These are phyloP conservation scores for Anas flavirostris DNA, from an alignment of 2,797 vertebrate genomes.

Conservation along the genomic window DNA sequence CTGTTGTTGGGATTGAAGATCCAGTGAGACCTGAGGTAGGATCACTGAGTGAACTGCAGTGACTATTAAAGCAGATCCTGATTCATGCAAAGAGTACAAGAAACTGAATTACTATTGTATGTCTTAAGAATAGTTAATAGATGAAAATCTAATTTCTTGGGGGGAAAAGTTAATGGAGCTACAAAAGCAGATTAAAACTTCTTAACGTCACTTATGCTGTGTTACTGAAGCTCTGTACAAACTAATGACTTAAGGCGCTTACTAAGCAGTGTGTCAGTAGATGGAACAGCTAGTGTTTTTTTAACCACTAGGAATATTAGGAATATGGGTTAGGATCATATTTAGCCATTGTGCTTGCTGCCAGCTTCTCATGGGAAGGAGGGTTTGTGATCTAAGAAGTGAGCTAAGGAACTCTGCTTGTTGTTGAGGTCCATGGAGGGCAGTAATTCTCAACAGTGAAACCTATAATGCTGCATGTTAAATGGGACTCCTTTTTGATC, in stretches of 20 bases:
- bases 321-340: neutral
- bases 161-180: slow-evolving; percentile 38
- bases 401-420: neutral
- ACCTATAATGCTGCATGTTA: neutral
- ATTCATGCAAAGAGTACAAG: neutral
- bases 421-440: neutral
- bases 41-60: neutral
- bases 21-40: slow-evolving; percentile 96
- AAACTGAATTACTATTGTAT: neutral
- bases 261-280: slow-evolving; percentile 16
- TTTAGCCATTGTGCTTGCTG: neutral
- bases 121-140: slow-evolving; percentile 33
- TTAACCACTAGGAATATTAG: neutral
- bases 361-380: neutral
- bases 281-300: slow-evolving; percentile 1
- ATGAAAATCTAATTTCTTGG: slow-evolving; percentile 47
- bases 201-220: slow-evolving; percentile 52
- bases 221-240: slow-evolving; percentile 27
- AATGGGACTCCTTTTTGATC: neutral
- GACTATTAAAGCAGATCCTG: neutral
- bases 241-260: slow-evolving; percentile 58
- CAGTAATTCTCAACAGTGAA: neutral
- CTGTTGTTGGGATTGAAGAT: slow-evolving; percentile 98
- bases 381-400: neutral
- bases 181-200: slow-evolving; percentile 64